Evolutionary conservation across 2,888 invertebrate species (phyloP), one percentile per base, ranked within the genome.

Genomic region (Epinotia bilunana): DNA sequence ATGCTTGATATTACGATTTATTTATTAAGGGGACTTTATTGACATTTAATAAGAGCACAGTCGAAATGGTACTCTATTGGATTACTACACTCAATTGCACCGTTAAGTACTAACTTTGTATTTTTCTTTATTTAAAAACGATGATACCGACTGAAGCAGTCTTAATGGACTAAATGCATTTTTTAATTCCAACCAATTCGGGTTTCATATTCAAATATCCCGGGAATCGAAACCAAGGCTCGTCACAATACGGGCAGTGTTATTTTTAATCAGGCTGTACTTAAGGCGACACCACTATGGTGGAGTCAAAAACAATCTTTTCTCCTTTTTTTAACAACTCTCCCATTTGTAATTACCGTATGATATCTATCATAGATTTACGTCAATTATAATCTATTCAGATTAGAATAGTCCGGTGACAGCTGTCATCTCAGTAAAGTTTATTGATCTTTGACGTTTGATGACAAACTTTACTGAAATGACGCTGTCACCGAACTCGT

Each of bases 151-250:
- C 77, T 67, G 65, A 61, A 76, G 75, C 81, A 81, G 81, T 80
- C 81, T 79, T 79, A 77, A 23, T 18, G 64, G 61, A 74, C 81
- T 81, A 81, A 81, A 81, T 81, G 81, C 81, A 81, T 78, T 74
- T 78, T 65, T 76, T 49, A 39, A 60, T 71, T 73, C 64, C 12
- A 63, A 67, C 43, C 53, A 69, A 68, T 68, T 77, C 69, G 73
- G 71, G 68, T 70, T 73, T 28, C 58, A 67, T 57, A 28, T 63
- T 69, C 53, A 16, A 12, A 11, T 23, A 43, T 53, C 46, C 28
- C 55, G 72, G 75, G 65, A 18, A 61, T 53, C 55, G 55, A 72
- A 62, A 67, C 72, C 72, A 57, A 16, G 46, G 4, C 60, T 75
- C 71, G 39, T 61, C 23, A 55, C 55, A 61, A 61, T 18, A 28